phyloP scores from a whole-genome alignment of 2,888 invertebrate species.

The Drosophila incognita region DNA sequence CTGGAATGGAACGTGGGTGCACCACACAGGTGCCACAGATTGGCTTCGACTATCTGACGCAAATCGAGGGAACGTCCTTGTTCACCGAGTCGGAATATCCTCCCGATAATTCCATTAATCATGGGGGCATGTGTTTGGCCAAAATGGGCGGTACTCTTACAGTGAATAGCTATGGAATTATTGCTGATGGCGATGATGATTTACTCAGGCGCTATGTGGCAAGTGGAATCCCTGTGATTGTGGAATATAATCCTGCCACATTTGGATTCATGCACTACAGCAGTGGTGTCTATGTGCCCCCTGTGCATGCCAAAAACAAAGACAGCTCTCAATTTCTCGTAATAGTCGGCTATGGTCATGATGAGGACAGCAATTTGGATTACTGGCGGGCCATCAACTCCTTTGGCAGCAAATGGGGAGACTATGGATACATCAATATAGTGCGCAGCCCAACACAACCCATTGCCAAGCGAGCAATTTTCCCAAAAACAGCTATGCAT shows the following conservation, averaged over 20 bases:
- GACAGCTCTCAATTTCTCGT: conserved; percentile 78
- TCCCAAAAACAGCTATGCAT: conserved; percentile 53
- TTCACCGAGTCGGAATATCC: conserved; percentile 93
- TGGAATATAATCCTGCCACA: conserved; percentile 79
- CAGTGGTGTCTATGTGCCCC: conserved; percentile 80
- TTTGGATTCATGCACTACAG: conserved; percentile 83
- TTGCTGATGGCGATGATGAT: conserved; percentile 66
- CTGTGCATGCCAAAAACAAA: conserved; percentile 24
- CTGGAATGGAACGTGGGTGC: conserved; percentile 87
- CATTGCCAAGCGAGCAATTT: conserved; percentile 73
- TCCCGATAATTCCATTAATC: conserved; percentile 85
- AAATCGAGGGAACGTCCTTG: conserved; percentile 88
- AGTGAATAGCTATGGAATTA: conserved; percentile 58
- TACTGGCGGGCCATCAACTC: conserved; percentile 83
- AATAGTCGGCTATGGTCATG: conserved; percentile 80
- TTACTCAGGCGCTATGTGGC: conserved; percentile 64
- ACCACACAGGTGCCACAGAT: conserved; percentile 90
- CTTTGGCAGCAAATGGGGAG: conserved; percentile 82
- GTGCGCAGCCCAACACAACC: conserved; percentile 50
- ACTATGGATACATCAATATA: conserved; percentile 79
- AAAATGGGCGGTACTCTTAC: conserved; percentile 8
- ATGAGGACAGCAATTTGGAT: conserved; percentile 46
- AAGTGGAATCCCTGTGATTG: conserved; percentile 74
- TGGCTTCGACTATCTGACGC: conserved; percentile 92
- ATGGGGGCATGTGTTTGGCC: conserved; percentile 71